Evolutionary conservation across 2,113 vertebrate genomes (phyloP), one percentile per base, ranked within the genome.

Genomic region (Chaetodon auriga): DNA sequence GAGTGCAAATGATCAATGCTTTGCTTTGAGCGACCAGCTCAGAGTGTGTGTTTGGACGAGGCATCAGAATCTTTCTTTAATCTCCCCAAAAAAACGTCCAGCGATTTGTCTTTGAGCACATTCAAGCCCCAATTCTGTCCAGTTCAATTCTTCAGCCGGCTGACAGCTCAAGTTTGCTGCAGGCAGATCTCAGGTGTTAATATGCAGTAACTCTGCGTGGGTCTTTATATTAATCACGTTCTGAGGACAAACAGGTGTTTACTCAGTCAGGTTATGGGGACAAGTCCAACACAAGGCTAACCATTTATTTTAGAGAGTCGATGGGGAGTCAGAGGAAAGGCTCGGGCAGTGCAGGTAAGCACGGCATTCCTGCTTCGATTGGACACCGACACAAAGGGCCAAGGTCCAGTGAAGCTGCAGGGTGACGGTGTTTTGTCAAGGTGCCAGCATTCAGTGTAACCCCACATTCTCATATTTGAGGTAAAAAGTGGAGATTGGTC

Each of bases 1-100:
- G n/a, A 6, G 54, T 14, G 64, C 8, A 13, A 60, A 66, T 77
- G 80, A 86, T 85, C 84, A 81, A 75, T 82, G 68, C 79, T 38
- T 60, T 1, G 19, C 58, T 66, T 21, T 4, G 2, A 78, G 80
- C 79, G 19, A 43, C 15, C 64, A 15, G 75, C 54, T 54, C 48
- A 11, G 61, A 54, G 51, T 64, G 60, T 49, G 74, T 36, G 61
- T 7, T 55, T 4, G 15, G 60, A 78, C 35, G 9, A 23, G 13
- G n/a, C 14, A 25, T 41, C 65, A 38, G 36, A 61, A 68, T 81
- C 23, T 73, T 68, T 81, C 45, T 65, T 75, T 65, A 78, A 85
- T 87, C 23, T 60, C 45, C 16, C 16, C 23, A 30, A 19, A 78
- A 78, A 45, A 65, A 46, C 9, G 63, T 62, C 54, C 60, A 46